These are phyloP conservation scores for Gallinago stenura DNA, from an alignment of 2,797 vertebrate genomes.

Conservation along the genomic window DNA sequence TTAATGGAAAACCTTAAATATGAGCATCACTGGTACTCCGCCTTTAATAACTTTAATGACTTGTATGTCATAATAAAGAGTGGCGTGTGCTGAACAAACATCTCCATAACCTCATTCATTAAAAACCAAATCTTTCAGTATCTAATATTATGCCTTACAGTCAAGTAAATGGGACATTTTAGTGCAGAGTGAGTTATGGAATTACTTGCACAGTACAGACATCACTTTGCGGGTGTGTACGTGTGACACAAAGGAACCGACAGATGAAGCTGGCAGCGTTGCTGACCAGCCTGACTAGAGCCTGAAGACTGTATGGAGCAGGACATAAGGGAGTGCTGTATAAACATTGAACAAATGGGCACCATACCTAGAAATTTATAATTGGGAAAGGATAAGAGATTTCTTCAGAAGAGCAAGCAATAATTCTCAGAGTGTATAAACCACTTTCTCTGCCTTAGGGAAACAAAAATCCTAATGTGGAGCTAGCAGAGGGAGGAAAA, in stretches of 20 bases:
- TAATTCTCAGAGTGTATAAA: not conserved
- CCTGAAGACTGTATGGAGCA: not conserved
- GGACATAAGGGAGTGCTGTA: not conserved
- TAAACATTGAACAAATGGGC: not conserved
- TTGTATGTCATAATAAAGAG: conserved; percentile 23
- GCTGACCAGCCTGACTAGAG: not conserved
- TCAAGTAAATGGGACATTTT: conserved; percentile 47
- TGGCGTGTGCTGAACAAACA: conserved; percentile 42
- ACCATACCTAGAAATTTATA: not conserved
- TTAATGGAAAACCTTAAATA: conserved; percentile 36
- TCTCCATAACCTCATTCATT: conserved; percentile 66
- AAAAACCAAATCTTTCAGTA: not conserved
- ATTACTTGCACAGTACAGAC: not conserved
- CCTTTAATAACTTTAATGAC: conserved; percentile 44
- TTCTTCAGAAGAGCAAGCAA: not conserved
- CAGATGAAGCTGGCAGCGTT: not conserved
- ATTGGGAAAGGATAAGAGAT: not conserved
- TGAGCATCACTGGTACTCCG: conserved; percentile 27
- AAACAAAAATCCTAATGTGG: not conserved
- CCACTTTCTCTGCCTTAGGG: not conserved
- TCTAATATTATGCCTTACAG: conserved; percentile 25
- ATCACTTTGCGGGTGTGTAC: conserved; percentile 11
- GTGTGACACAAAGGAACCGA: conserved; percentile 7
- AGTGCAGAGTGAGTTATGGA: conserved; percentile 59
- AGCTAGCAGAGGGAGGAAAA: conserved; percentile 12